Evolutionary conservation across 23 tunicate genomes (phyloP).

Genomic region (Ascidia mentula): DNA sequence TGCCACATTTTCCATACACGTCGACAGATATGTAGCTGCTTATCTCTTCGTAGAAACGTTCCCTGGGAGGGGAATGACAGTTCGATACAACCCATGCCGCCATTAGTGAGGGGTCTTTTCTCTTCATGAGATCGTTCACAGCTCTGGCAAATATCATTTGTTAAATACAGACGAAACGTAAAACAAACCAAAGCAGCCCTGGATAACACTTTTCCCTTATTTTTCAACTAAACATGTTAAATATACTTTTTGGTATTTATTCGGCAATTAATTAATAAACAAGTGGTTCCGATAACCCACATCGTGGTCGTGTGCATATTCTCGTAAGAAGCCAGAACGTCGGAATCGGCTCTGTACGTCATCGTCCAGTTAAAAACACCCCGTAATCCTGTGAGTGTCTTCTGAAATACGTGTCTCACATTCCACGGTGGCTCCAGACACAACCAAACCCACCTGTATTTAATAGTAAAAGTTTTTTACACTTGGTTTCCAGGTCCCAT

Average conservation of each 20-base stretch:
- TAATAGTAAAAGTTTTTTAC: too few species aligned
- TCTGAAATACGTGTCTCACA: constrained; percentile 59
- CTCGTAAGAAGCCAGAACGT: constrained; percentile 36
- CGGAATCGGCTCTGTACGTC: constrained; percentile 80
- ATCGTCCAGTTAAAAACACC: constrained; percentile 88
- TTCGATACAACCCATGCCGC: constrained; percentile 80
- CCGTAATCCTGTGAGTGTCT: constrained; percentile 54
- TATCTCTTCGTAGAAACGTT: constrained; percentile 26
- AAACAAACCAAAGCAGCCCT: too few species aligned
- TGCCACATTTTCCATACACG: constrained; percentile 74
- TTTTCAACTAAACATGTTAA: too few species aligned
- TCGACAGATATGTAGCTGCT: constrained; percentile 46
- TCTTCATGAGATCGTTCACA: background rate
- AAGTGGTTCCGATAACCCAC: too few species aligned
- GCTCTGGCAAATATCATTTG: too few species aligned
- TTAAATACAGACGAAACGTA: too few species aligned
- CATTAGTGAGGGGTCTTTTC: constrained; percentile 4
- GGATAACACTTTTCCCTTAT: too few species aligned
- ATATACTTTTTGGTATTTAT: too few species aligned
- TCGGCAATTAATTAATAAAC: too few species aligned
- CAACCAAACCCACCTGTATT: constrained; percentile 80
- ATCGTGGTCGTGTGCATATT: too few species aligned
- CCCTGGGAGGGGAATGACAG: constrained; percentile 44
- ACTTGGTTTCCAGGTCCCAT: too few species aligned
- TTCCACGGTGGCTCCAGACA: constrained; percentile 87